These are phyloP conservation scores for Zygogramma bicolorata DNA, from an alignment of 2,888 invertebrate genomes.

Conservation along the genomic window DNA sequence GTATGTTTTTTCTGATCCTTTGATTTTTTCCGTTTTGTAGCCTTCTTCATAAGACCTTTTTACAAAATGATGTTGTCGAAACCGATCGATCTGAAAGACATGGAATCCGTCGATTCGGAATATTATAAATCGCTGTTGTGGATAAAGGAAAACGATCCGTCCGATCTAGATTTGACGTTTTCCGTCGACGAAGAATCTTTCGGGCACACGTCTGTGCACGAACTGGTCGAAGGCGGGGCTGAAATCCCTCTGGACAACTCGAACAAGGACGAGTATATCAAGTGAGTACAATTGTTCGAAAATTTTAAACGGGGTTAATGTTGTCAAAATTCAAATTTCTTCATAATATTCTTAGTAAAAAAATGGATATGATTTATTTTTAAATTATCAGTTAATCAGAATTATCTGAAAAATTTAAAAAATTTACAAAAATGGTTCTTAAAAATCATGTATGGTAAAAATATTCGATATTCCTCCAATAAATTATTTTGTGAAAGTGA, in stretches of 20 bases:
- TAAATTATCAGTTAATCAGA: no score
- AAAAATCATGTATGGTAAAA: no score
- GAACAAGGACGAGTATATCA: conserved; percentile 97
- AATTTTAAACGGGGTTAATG: no score
- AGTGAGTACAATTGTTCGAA: conserved; percentile 71
- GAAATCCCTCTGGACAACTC: conserved; percentile 91
- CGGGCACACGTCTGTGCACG: conserved; percentile 92
- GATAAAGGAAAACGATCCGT: conserved; percentile 97
- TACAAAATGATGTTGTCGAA: conserved; percentile 99
- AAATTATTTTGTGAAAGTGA: no score
- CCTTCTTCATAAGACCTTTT: conserved; percentile 99
- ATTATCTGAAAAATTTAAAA: no score
- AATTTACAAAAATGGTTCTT: no score
- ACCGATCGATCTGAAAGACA: conserved; percentile 92
- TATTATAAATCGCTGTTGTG: conserved; percentile 98
- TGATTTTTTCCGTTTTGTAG: conserved; percentile 68
- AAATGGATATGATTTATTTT: no score
- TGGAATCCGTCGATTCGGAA: conserved; percentile 99
- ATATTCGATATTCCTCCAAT: no score
- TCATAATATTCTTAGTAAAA: no score
- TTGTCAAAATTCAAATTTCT: no score
- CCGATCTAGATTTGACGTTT: conserved; percentile 93
- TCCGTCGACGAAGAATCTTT: conserved; percentile 97
- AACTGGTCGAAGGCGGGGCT: conserved; percentile 91
- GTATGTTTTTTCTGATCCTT: no score